Percentiles rank a stretch among this genome's conserved stretches.
phyloP scores from a whole-genome alignment of 1,140 invertebrate genomes.

The Coptotermes formosanus region DNA sequence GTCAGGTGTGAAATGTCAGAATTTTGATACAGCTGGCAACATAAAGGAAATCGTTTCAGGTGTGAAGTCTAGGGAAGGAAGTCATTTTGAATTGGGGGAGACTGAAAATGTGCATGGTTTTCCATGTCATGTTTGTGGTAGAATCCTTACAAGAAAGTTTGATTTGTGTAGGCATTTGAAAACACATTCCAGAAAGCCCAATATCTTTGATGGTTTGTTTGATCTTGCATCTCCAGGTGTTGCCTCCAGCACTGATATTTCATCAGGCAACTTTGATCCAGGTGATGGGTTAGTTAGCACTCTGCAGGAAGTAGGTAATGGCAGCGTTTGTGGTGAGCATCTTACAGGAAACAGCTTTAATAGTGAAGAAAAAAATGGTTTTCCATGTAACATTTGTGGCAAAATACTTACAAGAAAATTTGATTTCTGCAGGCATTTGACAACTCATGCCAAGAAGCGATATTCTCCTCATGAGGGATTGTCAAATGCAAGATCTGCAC shows the following conservation, averaged over 20 bases:
- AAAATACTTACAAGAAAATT: conserved; percentile 37
- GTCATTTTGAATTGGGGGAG: background rate
- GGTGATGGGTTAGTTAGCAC: too few species aligned
- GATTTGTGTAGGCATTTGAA: conserved; percentile 29
- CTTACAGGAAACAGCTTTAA: too few species aligned
- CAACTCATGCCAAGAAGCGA: conserved; percentile 29
- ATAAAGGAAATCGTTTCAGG: background rate
- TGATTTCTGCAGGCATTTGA: conserved; percentile 36
- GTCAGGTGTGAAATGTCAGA: background rate
- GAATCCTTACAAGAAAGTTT: conserved; percentile 26
- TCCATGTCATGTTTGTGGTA: conserved; percentile 33
- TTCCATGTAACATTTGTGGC: conserved; percentile 37
- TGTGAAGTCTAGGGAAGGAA: background rate
- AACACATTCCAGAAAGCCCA: conserved; percentile 21
- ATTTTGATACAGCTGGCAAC: background rate
- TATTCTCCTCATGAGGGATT: too few species aligned
- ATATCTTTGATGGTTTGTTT: background rate
- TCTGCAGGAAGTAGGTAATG: too few species aligned
- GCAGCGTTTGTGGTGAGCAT: too few species aligned
- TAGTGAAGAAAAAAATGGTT: background rate
- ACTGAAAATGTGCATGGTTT: background rate
- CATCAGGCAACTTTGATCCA: too few species aligned
- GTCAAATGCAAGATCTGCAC: too few species aligned
- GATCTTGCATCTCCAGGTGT: background rate
- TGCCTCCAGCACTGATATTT: background rate